Evolutionary conservation across 2,797 vertebrate genomes (phyloP), one percentile per base, ranked within the genome.

Genomic region (Ptychobarbus kaznakovi): DNA sequence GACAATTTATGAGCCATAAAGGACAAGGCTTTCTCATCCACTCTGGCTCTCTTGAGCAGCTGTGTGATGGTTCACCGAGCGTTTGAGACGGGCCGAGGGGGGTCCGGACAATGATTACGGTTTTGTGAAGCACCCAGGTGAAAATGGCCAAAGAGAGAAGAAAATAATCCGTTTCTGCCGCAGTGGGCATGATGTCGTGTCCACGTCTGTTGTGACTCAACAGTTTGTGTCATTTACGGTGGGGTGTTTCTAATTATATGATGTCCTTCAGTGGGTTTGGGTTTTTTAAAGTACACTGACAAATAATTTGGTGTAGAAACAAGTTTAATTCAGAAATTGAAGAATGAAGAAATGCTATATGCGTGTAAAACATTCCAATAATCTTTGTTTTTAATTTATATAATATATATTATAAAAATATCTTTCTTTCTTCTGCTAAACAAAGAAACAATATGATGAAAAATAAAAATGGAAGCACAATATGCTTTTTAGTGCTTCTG

Each of bases 1-100:
- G 92, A 89, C 88, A 86, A 91, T 92, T 93, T 91, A 93, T 93
- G 92, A 94, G 89, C 90, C 91, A 91, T 92, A 92, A 93, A 94
- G 92, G 92, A 93, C 91, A 84, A 68, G 86, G 81, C 76, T 83
- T 42, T 28, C 65, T 32, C 68, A 40, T 82, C 72, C 80, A 15
- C 87, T 76, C 77, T 44, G 77, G 81, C 78, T 89, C 84, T 88
- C 89, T 81, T 66, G 90, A 92, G 91, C 93, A 94, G 94, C 92
- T 93, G 93, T 92, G 91, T 90, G 92, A 93, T 94, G 94, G 93
- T 92, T 92, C 92, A 82, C 89, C 87, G 91, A 93, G 90, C 65
- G 40, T 35, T 69, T 75, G 78, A 79, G 80, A 84, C 81, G 88
- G 72, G 86, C 44, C n/a, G 40, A 46, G 58, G 69, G 69, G 73